Evolutionary conservation across 1,140 invertebrate genomes (phyloP).

Genomic region (Caenorhabditis tropicalis): DNA sequence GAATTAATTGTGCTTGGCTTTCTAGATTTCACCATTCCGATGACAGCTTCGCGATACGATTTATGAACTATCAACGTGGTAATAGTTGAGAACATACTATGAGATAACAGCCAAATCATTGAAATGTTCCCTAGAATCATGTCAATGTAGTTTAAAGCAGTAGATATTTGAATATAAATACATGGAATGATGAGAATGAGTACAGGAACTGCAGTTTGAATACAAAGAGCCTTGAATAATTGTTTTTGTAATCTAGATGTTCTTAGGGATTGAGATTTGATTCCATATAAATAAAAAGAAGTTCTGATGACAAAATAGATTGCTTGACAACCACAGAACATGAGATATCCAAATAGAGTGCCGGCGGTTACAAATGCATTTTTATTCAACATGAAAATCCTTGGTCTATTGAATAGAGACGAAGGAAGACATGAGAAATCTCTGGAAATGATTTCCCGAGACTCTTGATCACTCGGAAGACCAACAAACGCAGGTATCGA

Average conservation of each 20-base stretch:
- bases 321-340: not conserved
- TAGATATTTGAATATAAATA: not conserved
- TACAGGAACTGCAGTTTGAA: not conserved
- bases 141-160: not conserved
- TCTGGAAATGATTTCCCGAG: too few relatives aligned
- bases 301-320: not conserved
- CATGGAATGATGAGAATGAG: not conserved
- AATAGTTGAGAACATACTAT: too few relatives aligned
- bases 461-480: too few relatives aligned
- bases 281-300: not conserved
- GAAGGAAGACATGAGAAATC: not conserved
- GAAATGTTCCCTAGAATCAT: not conserved
- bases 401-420: not conserved
- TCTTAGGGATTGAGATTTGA: not conserved
- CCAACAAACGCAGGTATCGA: too few relatives aligned
- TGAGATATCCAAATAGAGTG: not conserved
- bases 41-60: too few relatives aligned
- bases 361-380: too few relatives aligned
- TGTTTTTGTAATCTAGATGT: not conserved
- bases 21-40: too few relatives aligned
- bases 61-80: too few relatives aligned
- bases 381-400: not conserved
- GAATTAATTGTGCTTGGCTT: too few relatives aligned
- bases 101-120: not conserved
- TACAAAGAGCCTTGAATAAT: not conserved